Conservation (phyloP, 2,797 vertebrate species). For the Gadopsis marmoratus region DNA sequence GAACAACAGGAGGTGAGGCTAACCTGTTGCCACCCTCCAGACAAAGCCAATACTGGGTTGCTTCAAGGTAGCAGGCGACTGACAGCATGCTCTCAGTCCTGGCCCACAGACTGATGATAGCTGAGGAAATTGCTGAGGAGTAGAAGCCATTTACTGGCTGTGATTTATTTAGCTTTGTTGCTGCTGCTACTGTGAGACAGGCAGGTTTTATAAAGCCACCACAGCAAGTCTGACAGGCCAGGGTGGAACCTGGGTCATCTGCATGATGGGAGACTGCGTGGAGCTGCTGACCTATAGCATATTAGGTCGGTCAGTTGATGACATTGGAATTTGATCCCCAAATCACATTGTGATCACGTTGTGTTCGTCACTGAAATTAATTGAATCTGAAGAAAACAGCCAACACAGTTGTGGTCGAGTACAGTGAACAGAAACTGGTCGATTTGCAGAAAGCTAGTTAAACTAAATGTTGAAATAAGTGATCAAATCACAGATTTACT, state of each 20-base stretch:
- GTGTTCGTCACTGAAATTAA: neutral
- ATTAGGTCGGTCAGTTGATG: slow-evolving; percentile 31
- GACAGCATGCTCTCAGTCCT: slow-evolving; percentile 63
- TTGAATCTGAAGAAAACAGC: neutral
- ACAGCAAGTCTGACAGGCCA: slow-evolving; percentile 46
- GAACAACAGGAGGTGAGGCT: slow-evolving; percentile 20
- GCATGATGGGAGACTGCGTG: slow-evolving; percentile 31
- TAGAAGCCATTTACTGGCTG: slow-evolving; percentile 63
- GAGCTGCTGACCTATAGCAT: slow-evolving; percentile 14
- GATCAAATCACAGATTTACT: neutral
- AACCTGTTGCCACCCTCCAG: slow-evolving; percentile 13
- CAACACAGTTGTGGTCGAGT: neutral
- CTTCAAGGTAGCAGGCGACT: slow-evolving; percentile 41
- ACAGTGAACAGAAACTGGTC: neutral
- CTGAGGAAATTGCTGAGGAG: slow-evolving; percentile 70
- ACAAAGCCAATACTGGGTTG: slow-evolving; percentile 15
- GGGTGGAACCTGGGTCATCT: slow-evolving; percentile 37
- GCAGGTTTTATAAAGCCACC: slow-evolving; percentile 56
- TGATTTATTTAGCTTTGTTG: slow-evolving; percentile 69
- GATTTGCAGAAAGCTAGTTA: slow-evolving; percentile 12
- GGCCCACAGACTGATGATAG: slow-evolving; percentile 62
- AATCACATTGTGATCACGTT: slow-evolving; percentile 12
- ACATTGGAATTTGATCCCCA: neutral
- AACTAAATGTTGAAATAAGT: slow-evolving; percentile 5
- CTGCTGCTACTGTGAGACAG: slow-evolving; percentile 65